These are phyloP conservation scores for Acanthurus tractus DNA, from an alignment of 2,797 vertebrate species.

Conservation along the genomic window DNA sequence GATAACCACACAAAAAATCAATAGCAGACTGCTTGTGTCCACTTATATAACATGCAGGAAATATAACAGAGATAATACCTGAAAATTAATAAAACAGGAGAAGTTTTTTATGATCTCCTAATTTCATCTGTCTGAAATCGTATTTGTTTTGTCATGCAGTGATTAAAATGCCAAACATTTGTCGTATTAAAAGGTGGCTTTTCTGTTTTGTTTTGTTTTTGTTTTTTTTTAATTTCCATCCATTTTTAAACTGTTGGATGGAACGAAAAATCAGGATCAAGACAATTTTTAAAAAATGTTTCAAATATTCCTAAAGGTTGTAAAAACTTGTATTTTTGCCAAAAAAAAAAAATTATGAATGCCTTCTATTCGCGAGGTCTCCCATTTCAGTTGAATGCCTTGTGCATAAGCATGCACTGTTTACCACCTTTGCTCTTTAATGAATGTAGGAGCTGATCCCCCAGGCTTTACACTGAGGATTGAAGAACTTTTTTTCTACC, in stretches of 20 bases:
- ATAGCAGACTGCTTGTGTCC: conserved; percentile 11
- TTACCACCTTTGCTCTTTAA: not conserved
- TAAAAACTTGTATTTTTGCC: not conserved
- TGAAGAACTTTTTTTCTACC: no score
- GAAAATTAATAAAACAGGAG: not conserved
- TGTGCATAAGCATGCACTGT: no score
- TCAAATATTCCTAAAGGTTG: not conserved
- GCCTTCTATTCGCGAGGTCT: not conserved
- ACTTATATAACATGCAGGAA: conserved; percentile 11
- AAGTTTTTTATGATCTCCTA: not conserved
- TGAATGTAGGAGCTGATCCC: conserved; percentile 3
- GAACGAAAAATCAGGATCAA: no score
- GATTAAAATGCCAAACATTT: no score
- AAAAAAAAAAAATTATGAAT: not conserved
- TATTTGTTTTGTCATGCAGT: no score
- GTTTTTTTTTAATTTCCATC: no score
- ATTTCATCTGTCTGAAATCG: no score
- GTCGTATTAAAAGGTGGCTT: no score
- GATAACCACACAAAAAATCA: conserved; percentile 37
- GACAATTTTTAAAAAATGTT: no score
- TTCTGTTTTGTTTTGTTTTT: no score
- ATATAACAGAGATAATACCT: conserved; percentile 3
- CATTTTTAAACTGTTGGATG: no score
- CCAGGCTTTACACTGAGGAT: conserved; percentile 5
- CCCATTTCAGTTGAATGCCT: not conserved